Percentiles rank a stretch among this genome's conserved stretches.
Conservation (phyloP, 2,888 invertebrate species). For the Apocheima hispidaria region DNA sequence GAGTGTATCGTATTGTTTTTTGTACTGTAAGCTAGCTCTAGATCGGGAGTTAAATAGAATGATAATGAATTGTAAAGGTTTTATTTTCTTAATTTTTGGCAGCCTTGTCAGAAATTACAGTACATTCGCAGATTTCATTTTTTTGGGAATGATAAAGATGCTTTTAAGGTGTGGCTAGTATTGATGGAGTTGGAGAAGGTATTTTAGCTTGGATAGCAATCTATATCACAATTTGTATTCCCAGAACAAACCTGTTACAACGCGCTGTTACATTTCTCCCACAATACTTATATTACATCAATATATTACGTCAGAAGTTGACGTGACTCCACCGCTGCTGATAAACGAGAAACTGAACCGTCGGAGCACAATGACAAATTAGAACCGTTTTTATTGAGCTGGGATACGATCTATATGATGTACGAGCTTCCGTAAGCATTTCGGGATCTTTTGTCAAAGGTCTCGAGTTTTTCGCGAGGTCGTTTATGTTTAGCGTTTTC, state of each 20-base stretch:
- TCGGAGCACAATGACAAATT: slow-evolving; percentile 46
- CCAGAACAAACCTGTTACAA: slow-evolving; percentile 2
- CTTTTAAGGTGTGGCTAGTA: too few species aligned
- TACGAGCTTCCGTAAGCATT: slow-evolving; percentile 36
- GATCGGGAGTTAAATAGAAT: too few species aligned
- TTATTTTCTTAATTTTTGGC: too few species aligned
- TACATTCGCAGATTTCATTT: too few species aligned
- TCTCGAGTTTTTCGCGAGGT: slow-evolving; percentile 12
- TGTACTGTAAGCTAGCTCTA: too few species aligned
- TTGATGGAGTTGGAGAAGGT: too few species aligned
- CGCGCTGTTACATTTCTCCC: slow-evolving; percentile 10
- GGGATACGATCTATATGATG: slow-evolving; percentile 40
- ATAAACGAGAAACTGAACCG: slow-evolving; percentile 41
- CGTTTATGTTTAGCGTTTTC: slow-evolving; percentile 6
- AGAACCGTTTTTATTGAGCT: slow-evolving; percentile 43
- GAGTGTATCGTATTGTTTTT: too few species aligned
- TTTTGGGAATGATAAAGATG: too few species aligned
- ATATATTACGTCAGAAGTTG: slow-evolving; percentile 32
- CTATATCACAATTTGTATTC: not conserved
- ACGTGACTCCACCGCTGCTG: slow-evolving; percentile 36
- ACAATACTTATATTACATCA: slow-evolving; percentile 33
- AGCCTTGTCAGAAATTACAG: too few species aligned
- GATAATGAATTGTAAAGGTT: too few species aligned
- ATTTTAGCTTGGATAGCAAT: too few species aligned
- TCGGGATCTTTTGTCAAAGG: slow-evolving; percentile 30